Conservation (phyloP, 2,888 invertebrate species). For the Calameuta filiformis region DNA sequence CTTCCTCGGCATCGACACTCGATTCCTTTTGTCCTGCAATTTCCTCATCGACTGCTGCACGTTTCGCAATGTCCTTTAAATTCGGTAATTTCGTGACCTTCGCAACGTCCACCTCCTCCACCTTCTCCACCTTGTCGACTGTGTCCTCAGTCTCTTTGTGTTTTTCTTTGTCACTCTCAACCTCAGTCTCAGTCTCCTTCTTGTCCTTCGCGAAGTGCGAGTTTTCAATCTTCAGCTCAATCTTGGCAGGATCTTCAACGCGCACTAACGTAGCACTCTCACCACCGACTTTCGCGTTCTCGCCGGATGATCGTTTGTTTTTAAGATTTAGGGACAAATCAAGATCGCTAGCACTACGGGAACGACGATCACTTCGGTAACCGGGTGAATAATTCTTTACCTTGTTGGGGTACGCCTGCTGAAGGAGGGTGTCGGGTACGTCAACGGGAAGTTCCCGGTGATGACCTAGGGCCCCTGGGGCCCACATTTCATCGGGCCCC, state of each 20-base stretch:
- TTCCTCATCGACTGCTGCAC: background rate
- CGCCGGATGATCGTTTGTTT: conserved; percentile 38
- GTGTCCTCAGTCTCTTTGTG: background rate
- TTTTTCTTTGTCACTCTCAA: background rate
- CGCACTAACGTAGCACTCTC: conserved; percentile 67
- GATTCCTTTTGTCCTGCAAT: conserved; percentile 47
- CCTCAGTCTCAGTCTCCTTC: conserved; percentile 17
- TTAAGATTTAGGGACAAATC: conserved; percentile 51
- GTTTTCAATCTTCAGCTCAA: conserved; percentile 16
- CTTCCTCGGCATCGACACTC: conserved; percentile 61
- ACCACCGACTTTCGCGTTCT: conserved; percentile 57
- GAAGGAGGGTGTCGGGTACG: conserved; percentile 82
- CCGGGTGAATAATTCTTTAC: conserved; percentile 56
- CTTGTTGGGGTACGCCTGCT: conserved; percentile 67
- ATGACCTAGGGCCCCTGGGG: conserved; percentile 72
- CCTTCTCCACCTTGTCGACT: background rate
- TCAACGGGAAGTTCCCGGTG: conserved; percentile 99
- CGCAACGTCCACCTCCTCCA: background rate
- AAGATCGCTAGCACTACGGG: conserved; percentile 62
- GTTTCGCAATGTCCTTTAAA: background rate
- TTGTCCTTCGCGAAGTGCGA: conserved; percentile 25
- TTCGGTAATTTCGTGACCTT: background rate
- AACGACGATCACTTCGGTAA: conserved; percentile 38
- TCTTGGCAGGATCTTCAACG: conserved; percentile 25
- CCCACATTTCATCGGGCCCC: conserved; percentile 68